These are phyloP conservation scores for Oreortyx pictus DNA, from an alignment of 2,797 vertebrate species.

Conservation along the genomic window DNA sequence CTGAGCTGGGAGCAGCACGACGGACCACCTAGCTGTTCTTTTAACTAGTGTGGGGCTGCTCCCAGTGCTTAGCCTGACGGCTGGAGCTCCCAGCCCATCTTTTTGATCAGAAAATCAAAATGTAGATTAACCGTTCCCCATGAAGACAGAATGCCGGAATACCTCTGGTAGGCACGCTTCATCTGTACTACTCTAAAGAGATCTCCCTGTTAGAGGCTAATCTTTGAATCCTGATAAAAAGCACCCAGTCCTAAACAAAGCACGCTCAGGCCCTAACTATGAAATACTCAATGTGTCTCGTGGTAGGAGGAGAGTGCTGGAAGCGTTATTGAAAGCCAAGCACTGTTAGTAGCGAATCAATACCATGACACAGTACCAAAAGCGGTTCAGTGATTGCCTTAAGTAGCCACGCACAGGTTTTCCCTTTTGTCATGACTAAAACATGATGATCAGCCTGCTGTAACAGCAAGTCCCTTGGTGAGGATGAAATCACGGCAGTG, in stretches of 20 bases:
- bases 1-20: not conserved
- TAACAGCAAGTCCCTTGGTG: not conserved
- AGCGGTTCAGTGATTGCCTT: slow-evolving; percentile 34
- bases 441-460: not conserved
- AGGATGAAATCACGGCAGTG: not conserved
- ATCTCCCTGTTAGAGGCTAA: not conserved
- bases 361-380: not conserved
- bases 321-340: not conserved
- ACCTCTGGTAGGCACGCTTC: not conserved
- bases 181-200: not conserved
- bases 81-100: not conserved
- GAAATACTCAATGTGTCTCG: not conserved
- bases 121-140: not conserved
- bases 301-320: not conserved
- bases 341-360: not conserved
- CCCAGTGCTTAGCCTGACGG: not conserved
- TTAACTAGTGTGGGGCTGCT: not conserved
- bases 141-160: not conserved
- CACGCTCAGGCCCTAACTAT: not conserved
- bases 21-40: not conserved
- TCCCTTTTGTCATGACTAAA: slow-evolving; percentile 31
- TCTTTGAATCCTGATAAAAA: not conserved
- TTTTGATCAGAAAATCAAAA: not conserved
- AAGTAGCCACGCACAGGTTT: not conserved
- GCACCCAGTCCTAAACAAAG: not conserved